Evolutionary conservation across 37 sponge, comb jelly and placozoan species (phyloP).

Genomic region (Bolinopsis microptera): DNA sequence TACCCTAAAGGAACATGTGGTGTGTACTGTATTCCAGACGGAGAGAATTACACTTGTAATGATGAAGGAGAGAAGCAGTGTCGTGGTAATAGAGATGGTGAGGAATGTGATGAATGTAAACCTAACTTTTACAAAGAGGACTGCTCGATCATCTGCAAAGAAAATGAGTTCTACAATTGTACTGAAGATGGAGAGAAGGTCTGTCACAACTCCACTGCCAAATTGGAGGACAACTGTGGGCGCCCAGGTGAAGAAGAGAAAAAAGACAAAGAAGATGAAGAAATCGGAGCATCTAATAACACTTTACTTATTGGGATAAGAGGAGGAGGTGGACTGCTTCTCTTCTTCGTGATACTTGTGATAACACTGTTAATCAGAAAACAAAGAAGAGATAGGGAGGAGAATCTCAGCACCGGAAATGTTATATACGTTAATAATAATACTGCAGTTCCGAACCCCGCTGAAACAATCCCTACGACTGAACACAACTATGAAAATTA

Average conservation of each 20-base stretch:
- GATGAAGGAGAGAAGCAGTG: background rate
- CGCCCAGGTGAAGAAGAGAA: background rate
- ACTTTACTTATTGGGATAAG: too few relatives aligned
- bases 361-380: too few relatives aligned
- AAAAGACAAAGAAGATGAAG: background rate
- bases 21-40: background rate
- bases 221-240: background rate
- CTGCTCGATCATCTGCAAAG: background rate
- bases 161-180: background rate
- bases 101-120: constrained; percentile 1
- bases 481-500: too few relatives aligned
- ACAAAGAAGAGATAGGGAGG: too few relatives aligned
- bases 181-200: background rate
- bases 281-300: background rate
- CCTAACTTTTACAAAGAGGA: background rate
- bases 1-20: background rate
- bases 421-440: too few relatives aligned
- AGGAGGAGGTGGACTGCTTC: too few relatives aligned
- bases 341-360: too few relatives aligned
- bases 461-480: too few relatives aligned
- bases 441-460: too few relatives aligned
- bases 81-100: background rate
- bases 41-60: constrained; percentile 17
- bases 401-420: too few relatives aligned
- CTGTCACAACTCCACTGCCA: background rate